Percentiles rank a stretch among this genome's conserved stretches.
These are phyloP conservation scores for Apogon hyalosoma DNA, from an alignment of 2,797 vertebrate species.

Conservation along the genomic window DNA sequence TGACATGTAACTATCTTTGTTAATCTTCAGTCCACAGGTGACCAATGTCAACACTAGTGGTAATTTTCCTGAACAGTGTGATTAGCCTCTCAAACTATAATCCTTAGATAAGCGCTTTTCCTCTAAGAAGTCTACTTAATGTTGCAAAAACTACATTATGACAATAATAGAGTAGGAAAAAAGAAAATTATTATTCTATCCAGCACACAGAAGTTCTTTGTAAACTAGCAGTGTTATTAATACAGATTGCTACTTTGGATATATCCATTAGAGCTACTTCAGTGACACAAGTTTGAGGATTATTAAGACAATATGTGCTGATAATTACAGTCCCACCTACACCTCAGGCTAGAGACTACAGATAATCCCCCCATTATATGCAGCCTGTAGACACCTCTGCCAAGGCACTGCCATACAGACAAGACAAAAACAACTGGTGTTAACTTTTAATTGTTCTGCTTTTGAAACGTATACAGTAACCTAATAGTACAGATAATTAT, in stretches of 20 bases:
- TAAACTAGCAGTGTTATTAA: neutral
- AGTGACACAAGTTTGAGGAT: neutral
- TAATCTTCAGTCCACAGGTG: constrained; percentile 19
- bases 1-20: constrained; percentile 3
- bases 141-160: constrained; percentile 32
- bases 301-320: constrained; percentile 27
- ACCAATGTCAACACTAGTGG: constrained; percentile 18
- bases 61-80: constrained; percentile 22
- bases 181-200: constrained; percentile 44
- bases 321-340: constrained; percentile 59
- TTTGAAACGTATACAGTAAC: constrained; percentile 67
- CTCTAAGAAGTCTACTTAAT: constrained; percentile 50
- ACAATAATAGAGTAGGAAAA: constrained; percentile 35
- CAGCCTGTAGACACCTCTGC: constrained; percentile 10
- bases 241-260: neutral
- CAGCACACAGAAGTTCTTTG: constrained; percentile 4
- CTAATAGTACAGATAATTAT: constrained; percentile 55
- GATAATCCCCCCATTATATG: constrained; percentile 27
- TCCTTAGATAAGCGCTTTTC: constrained; percentile 37
- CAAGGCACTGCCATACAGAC: neutral
- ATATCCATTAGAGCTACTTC: neutral
- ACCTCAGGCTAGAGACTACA: constrained; percentile 22
- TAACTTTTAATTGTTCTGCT: constrained; percentile 60
- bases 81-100: constrained; percentile 48
- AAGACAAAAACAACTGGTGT: constrained; percentile 19